Conservation (phyloP, 2,113 vertebrate genomes). For the Cettia cetti region DNA sequence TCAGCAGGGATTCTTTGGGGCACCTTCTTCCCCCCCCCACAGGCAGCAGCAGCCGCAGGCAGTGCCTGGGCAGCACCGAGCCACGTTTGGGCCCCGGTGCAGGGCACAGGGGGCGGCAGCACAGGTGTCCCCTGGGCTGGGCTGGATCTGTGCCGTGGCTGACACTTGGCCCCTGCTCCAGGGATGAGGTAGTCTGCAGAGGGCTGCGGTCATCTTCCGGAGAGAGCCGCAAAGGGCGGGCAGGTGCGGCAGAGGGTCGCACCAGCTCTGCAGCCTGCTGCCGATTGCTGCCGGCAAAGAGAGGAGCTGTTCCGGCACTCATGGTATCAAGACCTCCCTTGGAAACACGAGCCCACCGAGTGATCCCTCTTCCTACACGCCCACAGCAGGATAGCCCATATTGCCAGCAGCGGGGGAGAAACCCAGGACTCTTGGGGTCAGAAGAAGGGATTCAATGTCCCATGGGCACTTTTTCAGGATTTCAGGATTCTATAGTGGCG, state of each 20-base stretch:
- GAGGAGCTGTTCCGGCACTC: background rate
- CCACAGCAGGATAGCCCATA: fast-evolving
- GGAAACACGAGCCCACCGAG: background rate
- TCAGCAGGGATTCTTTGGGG: background rate
- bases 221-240: background rate
- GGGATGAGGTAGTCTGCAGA: conserved; percentile 23
- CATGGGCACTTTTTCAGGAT: background rate
- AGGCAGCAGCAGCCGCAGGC: background rate
- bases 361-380: fast-evolving
- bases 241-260: background rate
- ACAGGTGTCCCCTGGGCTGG: background rate
- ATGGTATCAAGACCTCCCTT: fast-evolving
- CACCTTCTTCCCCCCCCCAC: fast-evolving
- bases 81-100: fast-evolving
- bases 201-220: background rate
- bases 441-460: background rate
- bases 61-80: background rate
- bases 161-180: background rate
- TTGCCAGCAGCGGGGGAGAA: background rate
- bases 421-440: background rate
- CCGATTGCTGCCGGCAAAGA: background rate
- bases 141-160: background rate
- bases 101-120: background rate
- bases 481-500: background rate
- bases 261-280: background rate